Percentiles rank a stretch among this genome's conserved stretches.
These are phyloP conservation scores for Phytoseiulus persimilis DNA, from an alignment of 2,888 invertebrate species.

Conservation along the genomic window DNA sequence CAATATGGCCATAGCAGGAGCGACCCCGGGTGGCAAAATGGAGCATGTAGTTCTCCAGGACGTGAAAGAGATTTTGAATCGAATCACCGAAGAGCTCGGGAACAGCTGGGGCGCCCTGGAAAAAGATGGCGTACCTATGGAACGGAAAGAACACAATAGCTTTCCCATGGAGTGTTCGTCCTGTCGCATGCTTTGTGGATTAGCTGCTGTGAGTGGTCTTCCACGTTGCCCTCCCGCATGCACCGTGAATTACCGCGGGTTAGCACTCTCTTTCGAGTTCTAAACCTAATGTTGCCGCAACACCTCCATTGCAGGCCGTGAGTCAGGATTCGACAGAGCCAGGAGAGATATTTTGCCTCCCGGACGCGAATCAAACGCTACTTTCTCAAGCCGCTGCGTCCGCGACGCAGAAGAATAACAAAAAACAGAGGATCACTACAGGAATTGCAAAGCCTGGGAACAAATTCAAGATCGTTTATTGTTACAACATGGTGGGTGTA, in stretches of 20 bases:
- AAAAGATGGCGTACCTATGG: neutral
- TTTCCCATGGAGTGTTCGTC: slow-evolving; percentile 18
- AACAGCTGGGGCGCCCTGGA: slow-evolving; percentile 12
- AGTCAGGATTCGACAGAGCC: neutral
- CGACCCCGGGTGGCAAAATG: neutral
- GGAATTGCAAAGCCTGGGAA: neutral
- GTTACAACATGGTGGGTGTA: slow-evolving; percentile 20
- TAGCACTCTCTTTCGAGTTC: no score
- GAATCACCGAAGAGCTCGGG: neutral
- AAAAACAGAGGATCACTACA: neutral
- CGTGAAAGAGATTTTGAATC: slow-evolving; percentile 1
- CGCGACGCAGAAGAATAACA: neutral
- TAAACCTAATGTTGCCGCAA: neutral
- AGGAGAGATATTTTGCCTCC: neutral
- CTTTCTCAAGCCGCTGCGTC: neutral
- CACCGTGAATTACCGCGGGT: no score
- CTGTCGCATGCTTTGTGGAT: slow-evolving; percentile 27
- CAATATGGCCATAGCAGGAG: slow-evolving; percentile 23
- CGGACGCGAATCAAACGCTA: neutral
- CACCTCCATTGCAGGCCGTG: neutral
- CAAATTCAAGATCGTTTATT: slow-evolving; percentile 32
- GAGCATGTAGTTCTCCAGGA: neutral
- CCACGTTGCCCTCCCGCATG: no score
- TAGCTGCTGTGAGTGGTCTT: slow-evolving; percentile 8
- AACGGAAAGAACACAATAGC: neutral